A percentile compares a stretch with the other conserved stretches of the same genome.
Conservation (phyloP, 2,888 invertebrate species). For the Melanotus villosus region DNA sequence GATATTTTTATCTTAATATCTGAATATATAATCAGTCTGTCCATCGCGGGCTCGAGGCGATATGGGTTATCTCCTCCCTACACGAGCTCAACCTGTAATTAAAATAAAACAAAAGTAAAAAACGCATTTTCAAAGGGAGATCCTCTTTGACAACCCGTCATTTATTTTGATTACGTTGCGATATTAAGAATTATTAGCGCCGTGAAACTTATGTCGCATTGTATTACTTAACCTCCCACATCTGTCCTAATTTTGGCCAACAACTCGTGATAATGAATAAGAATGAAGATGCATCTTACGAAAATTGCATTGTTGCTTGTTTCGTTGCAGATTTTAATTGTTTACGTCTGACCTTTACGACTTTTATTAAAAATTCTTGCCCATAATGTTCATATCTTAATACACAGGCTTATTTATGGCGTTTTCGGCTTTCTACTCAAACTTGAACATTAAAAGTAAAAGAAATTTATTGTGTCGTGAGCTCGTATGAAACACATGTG, state of each 20-base stretch:
- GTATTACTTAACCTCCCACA: constrained; percentile 50
- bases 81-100: constrained; percentile 58
- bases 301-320: constrained; percentile 11
- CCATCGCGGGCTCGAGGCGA: constrained; percentile 57
- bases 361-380: constrained; percentile 30
- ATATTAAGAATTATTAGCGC: constrained; percentile 61
- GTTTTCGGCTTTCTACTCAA: constrained; percentile 32
- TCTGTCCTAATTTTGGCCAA: constrained; percentile 51
- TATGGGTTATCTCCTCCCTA: constrained; percentile 61
- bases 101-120: constrained; percentile 59
- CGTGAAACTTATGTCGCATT: constrained; percentile 47
- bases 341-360: constrained; percentile 31
- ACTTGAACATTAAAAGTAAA: constrained; percentile 34
- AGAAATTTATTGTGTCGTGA: constrained; percentile 32
- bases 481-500: constrained; percentile 31
- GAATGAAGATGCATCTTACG: constrained; percentile 35
- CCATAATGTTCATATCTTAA: constrained; percentile 17
- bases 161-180: constrained; percentile 63
- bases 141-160: constrained; percentile 62
- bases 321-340: constrained; percentile 29
- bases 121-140: constrained; percentile 51
- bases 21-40: constrained; percentile 59
- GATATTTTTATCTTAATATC: constrained; percentile 58
- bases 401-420: constrained; percentile 28
- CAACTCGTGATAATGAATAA: constrained; percentile 32